Evolutionary conservation across 2,113 vertebrate species (phyloP).

Genomic region (Archilochus colubris): DNA sequence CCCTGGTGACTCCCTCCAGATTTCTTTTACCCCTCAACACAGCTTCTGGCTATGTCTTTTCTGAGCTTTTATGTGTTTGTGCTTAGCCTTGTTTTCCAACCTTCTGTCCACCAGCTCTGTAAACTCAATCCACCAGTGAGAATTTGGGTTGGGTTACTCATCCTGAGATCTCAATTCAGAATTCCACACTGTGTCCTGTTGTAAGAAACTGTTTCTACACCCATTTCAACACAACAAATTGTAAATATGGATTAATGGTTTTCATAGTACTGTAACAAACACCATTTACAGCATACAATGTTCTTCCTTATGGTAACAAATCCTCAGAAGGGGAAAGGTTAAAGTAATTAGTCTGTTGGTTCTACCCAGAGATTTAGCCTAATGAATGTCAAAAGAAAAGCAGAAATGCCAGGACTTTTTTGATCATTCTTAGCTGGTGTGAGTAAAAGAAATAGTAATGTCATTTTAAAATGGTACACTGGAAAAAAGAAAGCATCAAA

Average conservation of each 20-base stretch:
- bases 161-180: neutral
- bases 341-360: neutral
- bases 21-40: neutral
- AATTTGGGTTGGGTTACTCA: neutral
- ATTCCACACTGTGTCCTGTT: neutral
- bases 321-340: neutral
- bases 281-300: neutral
- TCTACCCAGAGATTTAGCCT: neutral
- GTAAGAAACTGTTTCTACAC: neutral
- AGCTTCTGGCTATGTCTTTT: neutral
- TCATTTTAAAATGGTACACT: neutral
- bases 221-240: neutral
- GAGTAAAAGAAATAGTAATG: neutral
- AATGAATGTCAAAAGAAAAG: conserved; percentile 2
- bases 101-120: neutral
- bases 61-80: neutral
- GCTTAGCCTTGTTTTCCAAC: neutral
- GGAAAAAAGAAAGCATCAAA: neutral
- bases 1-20: neutral
- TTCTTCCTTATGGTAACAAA: neutral
- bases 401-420: conserved; percentile 27
- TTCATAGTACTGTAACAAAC: neutral
- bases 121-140: neutral
- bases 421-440: neutral
- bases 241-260: neutral